Evolutionary conservation across 2,797 vertebrate species (phyloP).

Genomic region (Oryzias dopingdopingensis): DNA sequence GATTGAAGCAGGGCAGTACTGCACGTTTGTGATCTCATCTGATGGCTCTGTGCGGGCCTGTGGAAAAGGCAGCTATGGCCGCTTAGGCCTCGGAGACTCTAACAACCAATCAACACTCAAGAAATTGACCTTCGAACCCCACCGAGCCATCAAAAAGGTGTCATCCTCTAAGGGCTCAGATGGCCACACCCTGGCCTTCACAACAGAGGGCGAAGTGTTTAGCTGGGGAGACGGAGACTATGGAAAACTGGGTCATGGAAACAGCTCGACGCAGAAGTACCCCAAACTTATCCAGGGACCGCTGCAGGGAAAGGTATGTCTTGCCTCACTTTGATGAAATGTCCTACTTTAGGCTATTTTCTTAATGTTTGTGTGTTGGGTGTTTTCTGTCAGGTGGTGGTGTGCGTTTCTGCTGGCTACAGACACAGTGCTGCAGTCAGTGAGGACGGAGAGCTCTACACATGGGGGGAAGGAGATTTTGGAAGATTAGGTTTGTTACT

Average conservation of each 20-base stretch:
- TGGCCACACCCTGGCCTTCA: constrained; percentile 83
- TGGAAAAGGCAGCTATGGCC: constrained; percentile 84
- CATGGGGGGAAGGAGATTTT: constrained; percentile 85
- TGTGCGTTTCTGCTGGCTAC: constrained; percentile 85
- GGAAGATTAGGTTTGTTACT: constrained; percentile 74
- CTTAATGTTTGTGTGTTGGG: not conserved
- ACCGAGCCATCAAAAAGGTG: constrained; percentile 80
- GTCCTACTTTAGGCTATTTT: not conserved
- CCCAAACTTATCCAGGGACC: constrained; percentile 85
- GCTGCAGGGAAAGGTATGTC: constrained; percentile 47
- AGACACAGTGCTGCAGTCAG: constrained; percentile 84
- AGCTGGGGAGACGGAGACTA: constrained; percentile 86
- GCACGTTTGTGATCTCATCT: constrained; percentile 82
- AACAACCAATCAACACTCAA: constrained; percentile 85
- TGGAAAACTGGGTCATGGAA: constrained; percentile 83
- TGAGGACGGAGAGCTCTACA: constrained; percentile 83
- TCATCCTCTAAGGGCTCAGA: constrained; percentile 84
- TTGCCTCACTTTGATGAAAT: not conserved
- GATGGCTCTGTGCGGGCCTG: constrained; percentile 82
- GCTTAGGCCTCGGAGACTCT: constrained; percentile 82
- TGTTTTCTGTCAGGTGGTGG: constrained; percentile 73
- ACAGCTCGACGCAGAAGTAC: constrained; percentile 85
- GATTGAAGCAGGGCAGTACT: constrained; percentile 86
- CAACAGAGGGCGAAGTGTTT: constrained; percentile 82
- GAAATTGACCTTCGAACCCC: constrained; percentile 82